These are phyloP conservation scores for Perdita meconis DNA, from an alignment of 2,888 invertebrate species.

Conservation along the genomic window DNA sequence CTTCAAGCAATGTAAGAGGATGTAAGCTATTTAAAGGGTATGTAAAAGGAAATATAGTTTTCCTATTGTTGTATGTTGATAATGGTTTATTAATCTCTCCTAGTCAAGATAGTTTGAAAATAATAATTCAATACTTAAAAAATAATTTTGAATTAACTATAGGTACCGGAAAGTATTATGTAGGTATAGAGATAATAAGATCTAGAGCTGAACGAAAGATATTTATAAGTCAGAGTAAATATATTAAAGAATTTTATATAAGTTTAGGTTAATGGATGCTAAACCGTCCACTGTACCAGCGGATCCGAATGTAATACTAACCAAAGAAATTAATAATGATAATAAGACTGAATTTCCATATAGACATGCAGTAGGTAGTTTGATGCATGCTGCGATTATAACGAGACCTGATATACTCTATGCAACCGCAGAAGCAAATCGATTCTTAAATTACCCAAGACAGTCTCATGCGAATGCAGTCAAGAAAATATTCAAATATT, in stretches of 20 bases:
- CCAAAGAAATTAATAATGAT: not conserved
- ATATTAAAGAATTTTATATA: too few relatives aligned
- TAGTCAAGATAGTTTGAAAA: too few relatives aligned
- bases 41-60: not conserved
- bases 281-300: too few relatives aligned
- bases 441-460: constrained; percentile 24
- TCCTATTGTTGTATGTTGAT: not conserved
- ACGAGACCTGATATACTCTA: constrained; percentile 53
- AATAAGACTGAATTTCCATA: not conserved
- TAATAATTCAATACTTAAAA: not conserved
- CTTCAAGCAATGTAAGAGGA: not conserved
- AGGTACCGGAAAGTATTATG: too few relatives aligned
- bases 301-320: too few relatives aligned
- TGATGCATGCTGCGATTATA: constrained; percentile 1
- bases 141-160: constrained; percentile 1
- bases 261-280: too few relatives aligned
- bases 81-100: too few relatives aligned
- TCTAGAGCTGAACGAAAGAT: too few relatives aligned
- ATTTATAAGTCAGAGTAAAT: too few relatives aligned
- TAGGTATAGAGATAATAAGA: too few relatives aligned
- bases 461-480: not conserved
- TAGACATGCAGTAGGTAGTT: not conserved
- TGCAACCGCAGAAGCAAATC: constrained; percentile 47
- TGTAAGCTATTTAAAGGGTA: not conserved
- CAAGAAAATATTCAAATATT: constrained; percentile 8